These are phyloP conservation scores for Pangasius djambal DNA, from an alignment of 2,797 vertebrate species.

Conservation along the genomic window DNA sequence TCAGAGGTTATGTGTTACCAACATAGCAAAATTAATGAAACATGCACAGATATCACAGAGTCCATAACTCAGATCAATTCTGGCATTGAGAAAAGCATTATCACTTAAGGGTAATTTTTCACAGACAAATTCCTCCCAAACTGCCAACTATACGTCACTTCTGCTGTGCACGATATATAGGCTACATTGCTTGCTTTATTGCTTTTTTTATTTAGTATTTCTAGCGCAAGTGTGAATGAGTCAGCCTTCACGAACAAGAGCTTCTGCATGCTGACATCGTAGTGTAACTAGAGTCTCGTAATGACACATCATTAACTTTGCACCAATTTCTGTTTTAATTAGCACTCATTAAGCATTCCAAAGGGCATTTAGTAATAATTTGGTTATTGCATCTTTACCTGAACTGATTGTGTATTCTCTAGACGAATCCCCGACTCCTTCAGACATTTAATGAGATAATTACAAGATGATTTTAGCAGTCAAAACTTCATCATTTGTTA, in stretches of 20 bases:
- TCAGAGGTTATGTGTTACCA: background rate
- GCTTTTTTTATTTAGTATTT: background rate
- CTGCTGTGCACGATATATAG: background rate
- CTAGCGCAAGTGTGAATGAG: conserved; percentile 2
- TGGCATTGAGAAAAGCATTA: background rate
- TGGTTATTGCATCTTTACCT: conserved; percentile 12
- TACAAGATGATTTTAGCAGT: background rate
- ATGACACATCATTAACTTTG: conserved; percentile 14
- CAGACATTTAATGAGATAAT: conserved; percentile 15
- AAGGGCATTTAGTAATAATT: conserved; percentile 17
- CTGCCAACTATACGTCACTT: background rate
- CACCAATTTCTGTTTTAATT: conserved; percentile 40
- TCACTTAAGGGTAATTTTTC: background rate
- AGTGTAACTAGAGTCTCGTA: background rate
- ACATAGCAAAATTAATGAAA: background rate
- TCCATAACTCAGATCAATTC: background rate
- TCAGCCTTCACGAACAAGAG: background rate
- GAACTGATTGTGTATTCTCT: conserved; percentile 4
- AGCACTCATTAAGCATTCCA: conserved; percentile 30
- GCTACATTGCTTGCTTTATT: background rate
- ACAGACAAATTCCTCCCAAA: background rate
- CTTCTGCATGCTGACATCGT: background rate
- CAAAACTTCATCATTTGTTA: conserved; percentile 19
- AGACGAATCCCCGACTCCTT: background rate
- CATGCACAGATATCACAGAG: background rate